phyloP scores from a whole-genome alignment of 2,113 vertebrate species.

The Upupa epops region DNA sequence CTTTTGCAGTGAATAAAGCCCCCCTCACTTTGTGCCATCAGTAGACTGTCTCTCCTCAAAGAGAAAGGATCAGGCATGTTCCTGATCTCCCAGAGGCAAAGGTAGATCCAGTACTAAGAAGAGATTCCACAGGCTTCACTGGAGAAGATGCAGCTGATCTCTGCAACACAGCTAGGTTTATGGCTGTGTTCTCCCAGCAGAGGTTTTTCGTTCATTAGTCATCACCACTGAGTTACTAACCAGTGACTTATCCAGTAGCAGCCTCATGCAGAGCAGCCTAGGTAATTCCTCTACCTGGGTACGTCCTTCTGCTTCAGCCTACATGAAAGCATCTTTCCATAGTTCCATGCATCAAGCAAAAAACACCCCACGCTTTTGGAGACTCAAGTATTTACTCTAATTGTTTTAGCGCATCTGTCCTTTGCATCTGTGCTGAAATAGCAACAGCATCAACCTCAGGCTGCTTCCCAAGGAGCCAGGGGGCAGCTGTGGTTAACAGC shows the following conservation, averaged over 20 bases:
- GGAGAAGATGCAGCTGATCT: background rate
- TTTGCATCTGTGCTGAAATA: background rate
- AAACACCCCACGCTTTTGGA: background rate
- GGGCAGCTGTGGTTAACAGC: background rate
- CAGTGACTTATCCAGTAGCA: background rate
- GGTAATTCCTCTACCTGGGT: background rate
- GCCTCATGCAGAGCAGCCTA: background rate
- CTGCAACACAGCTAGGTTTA: background rate
- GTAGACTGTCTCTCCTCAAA: background rate
- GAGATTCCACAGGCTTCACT: background rate
- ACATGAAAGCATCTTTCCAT: background rate
- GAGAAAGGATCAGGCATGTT: background rate
- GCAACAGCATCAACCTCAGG: background rate
- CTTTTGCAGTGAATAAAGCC: slow-evolving; percentile 33
- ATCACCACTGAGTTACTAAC: background rate
- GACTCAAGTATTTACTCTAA: background rate
- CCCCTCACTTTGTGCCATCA: background rate
- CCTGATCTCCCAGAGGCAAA: background rate
- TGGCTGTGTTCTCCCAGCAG: background rate
- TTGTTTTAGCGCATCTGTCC: background rate
- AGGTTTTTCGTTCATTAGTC: background rate
- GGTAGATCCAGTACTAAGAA: background rate
- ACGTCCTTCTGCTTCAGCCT: background rate
- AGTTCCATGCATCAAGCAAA: background rate
- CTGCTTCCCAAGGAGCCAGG: background rate